Base-by-base conservation (phyloP, 1,140 invertebrate genomes). In the Littorina saxatilis region DNA sequence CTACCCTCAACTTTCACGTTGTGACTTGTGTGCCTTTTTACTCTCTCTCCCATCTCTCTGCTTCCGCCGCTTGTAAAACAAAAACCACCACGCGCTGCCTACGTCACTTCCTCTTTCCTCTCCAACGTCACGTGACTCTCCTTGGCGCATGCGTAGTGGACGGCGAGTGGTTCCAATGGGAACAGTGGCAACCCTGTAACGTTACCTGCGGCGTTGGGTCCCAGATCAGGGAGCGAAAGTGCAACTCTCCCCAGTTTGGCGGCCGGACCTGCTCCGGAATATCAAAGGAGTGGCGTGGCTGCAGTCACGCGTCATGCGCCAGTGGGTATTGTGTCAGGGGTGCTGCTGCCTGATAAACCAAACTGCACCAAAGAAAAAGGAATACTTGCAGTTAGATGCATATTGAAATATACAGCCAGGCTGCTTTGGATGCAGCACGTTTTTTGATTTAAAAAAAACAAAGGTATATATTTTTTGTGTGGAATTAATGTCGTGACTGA, bases 171-270 rank as follows among this genome's bases (percentile, higher is more conserved):
- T 58, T 72, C 23, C 50, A 78, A 39, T 96, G 75, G 94, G 94
- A 2, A 95, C 95, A 37, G 95, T 99, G 97, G 97, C 95, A 96
- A 9, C 93, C 95, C 5, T 99, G 98, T 92, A 97, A 95, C 86
- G 96, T 96, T 0, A 96, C 96, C 0, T 99, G 98, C 90, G 97
- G 97, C 0, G 96, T 97, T 90, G 98, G 97, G 0, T 94, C 95
- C 55, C 94, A 95, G 23, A 95, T 95, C 74, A 94, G 97, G 9
- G 94, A 76, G n/a, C 83, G 88, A 9, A 70, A 66, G 43, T 90
- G 89, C 82, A 80, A 87, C 50, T 61, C 80, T n/a, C 80, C 82
- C 1, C 68, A 80, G 39, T 78, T 85, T 81, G 89, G 88, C 15
- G 87, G 88, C 27, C 68, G 43, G 27, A 81, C 87, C 15, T 86